These are phyloP conservation scores for Triplophysa yarkandensis DNA, from an alignment of 2,797 vertebrate genomes.

Conservation along the genomic window DNA sequence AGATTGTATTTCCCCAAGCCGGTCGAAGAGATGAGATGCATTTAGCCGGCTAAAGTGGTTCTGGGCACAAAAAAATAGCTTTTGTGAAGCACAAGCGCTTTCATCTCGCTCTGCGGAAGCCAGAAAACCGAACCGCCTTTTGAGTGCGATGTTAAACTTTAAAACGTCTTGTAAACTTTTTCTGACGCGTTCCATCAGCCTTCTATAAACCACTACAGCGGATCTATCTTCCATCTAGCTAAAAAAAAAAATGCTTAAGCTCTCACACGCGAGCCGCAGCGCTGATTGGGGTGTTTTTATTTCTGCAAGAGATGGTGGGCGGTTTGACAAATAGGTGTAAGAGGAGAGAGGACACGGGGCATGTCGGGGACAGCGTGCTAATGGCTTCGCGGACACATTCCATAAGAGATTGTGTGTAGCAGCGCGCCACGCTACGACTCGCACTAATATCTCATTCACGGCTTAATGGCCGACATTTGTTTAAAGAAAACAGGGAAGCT, in stretches of 20 bases:
- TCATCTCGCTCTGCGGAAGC: conserved; percentile 51
- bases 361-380: conserved; percentile 45
- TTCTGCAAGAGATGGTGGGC: conserved; percentile 31
- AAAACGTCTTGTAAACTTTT: conserved; percentile 46
- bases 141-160: conserved; percentile 56
- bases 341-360: conserved; percentile 58
- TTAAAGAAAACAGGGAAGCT: conserved; percentile 44
- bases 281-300: conserved; percentile 44
- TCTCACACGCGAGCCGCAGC: not conserved
- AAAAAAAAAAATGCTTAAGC: conserved; percentile 36
- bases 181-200: conserved; percentile 35
- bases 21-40: conserved; percentile 41
- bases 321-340: conserved; percentile 64
- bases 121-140: conserved; percentile 51
- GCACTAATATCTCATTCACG: conserved; percentile 48
- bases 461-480: conserved; percentile 51
- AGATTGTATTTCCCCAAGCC: conserved; percentile 46
- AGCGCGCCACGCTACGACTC: conserved; percentile 29
- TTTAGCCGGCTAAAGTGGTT: conserved; percentile 53
- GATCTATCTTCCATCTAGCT: conserved; percentile 41
- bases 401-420: conserved; percentile 31
- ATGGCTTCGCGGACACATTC: conserved; percentile 41
- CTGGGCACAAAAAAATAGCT: conserved; percentile 29
- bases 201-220: too few species aligned
- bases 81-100: conserved; percentile 51